Evolutionary conservation across 2,797 vertebrate genomes (phyloP).

Genomic region (Tarsius wallacei): DNA sequence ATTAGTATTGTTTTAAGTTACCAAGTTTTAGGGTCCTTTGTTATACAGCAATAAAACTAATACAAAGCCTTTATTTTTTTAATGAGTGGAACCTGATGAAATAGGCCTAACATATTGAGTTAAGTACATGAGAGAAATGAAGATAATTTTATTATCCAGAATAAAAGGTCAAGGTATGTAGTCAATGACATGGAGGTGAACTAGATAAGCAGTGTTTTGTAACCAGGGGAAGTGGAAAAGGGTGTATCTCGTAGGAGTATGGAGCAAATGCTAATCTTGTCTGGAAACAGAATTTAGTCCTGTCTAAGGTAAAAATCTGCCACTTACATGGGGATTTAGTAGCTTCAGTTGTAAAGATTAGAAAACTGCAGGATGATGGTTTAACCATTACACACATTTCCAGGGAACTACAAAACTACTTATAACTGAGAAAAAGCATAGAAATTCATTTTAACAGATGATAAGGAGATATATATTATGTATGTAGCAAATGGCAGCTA

Average conservation of each 20-base stretch:
- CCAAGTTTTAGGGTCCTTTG: neutral
- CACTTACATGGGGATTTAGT: neutral
- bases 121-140: neutral
- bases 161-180: neutral
- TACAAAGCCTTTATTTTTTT: neutral
- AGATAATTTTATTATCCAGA: neutral
- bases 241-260: neutral
- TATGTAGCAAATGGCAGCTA: neutral
- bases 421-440: neutral
- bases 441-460: neutral
- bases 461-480: neutral
- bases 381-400: neutral
- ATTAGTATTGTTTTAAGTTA: neutral
- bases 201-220: neutral
- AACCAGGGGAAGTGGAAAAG: neutral
- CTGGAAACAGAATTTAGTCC: neutral
- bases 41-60: neutral
- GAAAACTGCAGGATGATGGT: neutral
- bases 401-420: neutral
- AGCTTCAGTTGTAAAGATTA: neutral
- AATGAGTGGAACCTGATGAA: neutral
- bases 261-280: neutral
- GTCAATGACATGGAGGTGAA: neutral
- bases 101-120: neutral
- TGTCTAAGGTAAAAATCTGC: neutral